Evolutionary conservation across 2,888 invertebrate species (phyloP).

Genomic region (Neoitamus cyanurus): DNA sequence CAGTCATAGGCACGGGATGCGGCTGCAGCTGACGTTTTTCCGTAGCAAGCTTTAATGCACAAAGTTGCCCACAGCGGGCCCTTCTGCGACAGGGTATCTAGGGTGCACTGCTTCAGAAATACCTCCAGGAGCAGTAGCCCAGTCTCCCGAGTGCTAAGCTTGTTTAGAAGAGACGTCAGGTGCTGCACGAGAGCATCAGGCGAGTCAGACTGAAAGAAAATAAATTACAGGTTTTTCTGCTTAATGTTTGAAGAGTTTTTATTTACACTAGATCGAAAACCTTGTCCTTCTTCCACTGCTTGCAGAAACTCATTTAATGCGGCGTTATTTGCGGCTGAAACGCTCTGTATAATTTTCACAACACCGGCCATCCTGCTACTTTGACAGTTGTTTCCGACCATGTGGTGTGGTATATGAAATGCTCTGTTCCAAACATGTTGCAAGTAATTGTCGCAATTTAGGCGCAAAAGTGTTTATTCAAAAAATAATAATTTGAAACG

Average conservation of each 20-base stretch:
- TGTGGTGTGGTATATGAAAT: neutral
- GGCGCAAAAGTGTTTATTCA: neutral
- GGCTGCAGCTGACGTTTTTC: slow-evolving; percentile 51
- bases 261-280: slow-evolving; percentile 56
- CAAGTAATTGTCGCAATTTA: neutral
- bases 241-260: neutral
- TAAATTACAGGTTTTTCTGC: neutral
- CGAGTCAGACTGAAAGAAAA: slow-evolving; percentile 34
- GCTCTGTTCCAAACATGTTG: neutral
- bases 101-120: slow-evolving; percentile 55
- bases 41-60: slow-evolving; percentile 56
- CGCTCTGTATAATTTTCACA: slow-evolving; percentile 56
- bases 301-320: slow-evolving; percentile 55
- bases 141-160: slow-evolving; percentile 52
- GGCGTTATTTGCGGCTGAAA: slow-evolving; percentile 53
- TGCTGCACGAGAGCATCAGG: slow-evolving; percentile 50
- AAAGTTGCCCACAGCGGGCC: slow-evolving; percentile 56
- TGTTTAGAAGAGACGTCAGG: slow-evolving; percentile 57
- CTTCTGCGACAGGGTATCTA: slow-evolving; percentile 57
- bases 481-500: too few relatives aligned
- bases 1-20: slow-evolving; percentile 53
- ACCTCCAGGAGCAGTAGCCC: slow-evolving; percentile 56
- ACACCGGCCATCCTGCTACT: slow-evolving; percentile 55
- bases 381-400: neutral
- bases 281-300: slow-evolving; percentile 57